phyloP scores from a whole-genome alignment of 2,113 vertebrate species.

The Ceuthmochares aereus region DNA sequence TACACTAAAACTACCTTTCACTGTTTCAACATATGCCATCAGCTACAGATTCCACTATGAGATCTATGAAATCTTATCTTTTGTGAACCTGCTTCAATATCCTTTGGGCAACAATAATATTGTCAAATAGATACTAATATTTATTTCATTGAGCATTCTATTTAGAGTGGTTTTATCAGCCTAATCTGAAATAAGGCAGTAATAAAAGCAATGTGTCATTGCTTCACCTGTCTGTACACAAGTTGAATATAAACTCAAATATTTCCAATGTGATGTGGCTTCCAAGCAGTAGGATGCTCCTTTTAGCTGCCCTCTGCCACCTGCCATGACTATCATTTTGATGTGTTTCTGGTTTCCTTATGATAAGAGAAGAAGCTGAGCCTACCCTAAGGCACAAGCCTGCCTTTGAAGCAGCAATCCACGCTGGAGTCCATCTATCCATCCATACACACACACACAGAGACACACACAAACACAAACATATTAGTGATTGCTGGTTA shows the following conservation, averaged over 20 bases:
- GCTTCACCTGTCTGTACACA: neutral
- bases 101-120: neutral
- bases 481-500: neutral
- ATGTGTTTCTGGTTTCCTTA: neutral
- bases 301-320: neutral
- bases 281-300: neutral
- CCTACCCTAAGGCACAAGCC: neutral
- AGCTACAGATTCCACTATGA: neutral
- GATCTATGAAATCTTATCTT: neutral
- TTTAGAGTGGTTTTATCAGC: neutral
- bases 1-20: neutral
- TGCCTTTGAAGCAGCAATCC: neutral
- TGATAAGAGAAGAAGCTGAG: neutral
- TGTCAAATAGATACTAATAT: neutral
- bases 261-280: neutral
- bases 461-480: fast-evolving
- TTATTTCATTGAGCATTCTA: neutral
- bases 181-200: neutral
- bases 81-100: neutral
- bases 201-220: neutral
- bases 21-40: neutral
- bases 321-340: neutral
- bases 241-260: neutral
- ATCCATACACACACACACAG: no score
- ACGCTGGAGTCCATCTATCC: neutral